Conservation (phyloP, 2,113 vertebrate species). For the Aptenodytes patagonicus region DNA sequence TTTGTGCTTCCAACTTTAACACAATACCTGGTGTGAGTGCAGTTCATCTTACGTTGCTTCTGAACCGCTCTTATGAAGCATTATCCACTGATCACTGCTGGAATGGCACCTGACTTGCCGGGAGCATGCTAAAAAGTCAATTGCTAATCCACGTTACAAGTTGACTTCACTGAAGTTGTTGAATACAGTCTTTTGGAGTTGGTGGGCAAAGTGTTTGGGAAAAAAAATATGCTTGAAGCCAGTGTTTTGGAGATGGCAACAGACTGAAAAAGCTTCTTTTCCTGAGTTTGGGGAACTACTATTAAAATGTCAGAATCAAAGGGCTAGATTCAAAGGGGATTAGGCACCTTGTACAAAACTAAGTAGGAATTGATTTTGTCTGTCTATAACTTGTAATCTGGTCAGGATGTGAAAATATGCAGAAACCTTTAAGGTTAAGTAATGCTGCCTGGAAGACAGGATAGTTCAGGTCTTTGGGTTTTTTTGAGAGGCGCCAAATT, state of each 20-base stretch:
- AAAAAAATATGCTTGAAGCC: background rate
- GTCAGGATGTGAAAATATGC: background rate
- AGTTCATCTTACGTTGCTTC: background rate
- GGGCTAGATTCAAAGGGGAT: background rate
- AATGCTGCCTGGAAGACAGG: background rate
- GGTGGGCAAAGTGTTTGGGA: background rate
- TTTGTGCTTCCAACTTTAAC: background rate
- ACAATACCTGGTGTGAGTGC: background rate
- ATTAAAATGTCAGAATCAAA: background rate
- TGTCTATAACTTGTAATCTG: background rate
- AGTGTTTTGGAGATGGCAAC: background rate
- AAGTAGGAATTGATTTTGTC: background rate
- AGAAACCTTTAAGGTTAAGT: background rate
- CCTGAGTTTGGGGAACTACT: background rate
- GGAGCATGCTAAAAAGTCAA: fast-evolving
- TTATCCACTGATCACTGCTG: background rate
- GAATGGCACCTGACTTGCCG: background rate
- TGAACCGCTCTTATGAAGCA: background rate
- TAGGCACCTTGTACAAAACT: background rate
- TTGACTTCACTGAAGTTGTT: background rate
- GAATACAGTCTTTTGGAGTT: background rate
- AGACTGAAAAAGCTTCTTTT: background rate
- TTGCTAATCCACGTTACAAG: background rate
- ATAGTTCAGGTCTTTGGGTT: background rate
- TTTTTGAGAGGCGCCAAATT: background rate